These are phyloP conservation scores for Distichodus sexfasciatus DNA, from an alignment of 2,797 vertebrate species.

Conservation along the genomic window DNA sequence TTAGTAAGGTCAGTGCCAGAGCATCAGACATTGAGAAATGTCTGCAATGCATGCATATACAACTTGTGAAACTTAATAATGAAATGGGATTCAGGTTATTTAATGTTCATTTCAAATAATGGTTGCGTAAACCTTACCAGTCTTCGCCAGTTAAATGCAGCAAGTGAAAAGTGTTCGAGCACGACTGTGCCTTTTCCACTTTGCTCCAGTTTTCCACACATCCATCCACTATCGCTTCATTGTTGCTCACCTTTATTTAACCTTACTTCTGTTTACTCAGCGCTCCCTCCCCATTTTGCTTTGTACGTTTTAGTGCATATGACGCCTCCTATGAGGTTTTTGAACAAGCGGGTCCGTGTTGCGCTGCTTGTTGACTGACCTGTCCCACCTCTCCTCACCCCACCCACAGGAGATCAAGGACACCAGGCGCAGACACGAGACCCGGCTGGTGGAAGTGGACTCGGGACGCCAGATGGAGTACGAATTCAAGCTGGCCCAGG, in stretches of 20 bases:
- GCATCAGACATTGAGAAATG: too few species aligned
- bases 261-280: background rate
- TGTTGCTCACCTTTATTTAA: background rate
- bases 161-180: background rate
- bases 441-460: slow-evolving; percentile 80
- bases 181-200: background rate
- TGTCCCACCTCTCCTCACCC: background rate
- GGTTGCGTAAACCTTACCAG: too few species aligned
- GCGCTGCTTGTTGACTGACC: background rate
- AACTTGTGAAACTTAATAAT: too few species aligned
- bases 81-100: too few species aligned
- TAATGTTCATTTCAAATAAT: too few species aligned
- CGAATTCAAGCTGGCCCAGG: slow-evolving; percentile 82
- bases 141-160: too few species aligned
- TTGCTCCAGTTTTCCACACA: background rate
- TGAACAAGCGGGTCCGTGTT: background rate
- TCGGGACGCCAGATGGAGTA: slow-evolving; percentile 82
- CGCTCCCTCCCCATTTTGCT: background rate
- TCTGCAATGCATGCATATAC: too few species aligned
- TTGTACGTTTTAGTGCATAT: background rate
- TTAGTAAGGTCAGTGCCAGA: too few species aligned
- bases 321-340: background rate
- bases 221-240: background rate
- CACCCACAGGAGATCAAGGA: slow-evolving; percentile 84
- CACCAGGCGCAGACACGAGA: slow-evolving; percentile 75